A percentile compares a stretch with the other conserved stretches of the same genome.
phyloP scores from a whole-genome alignment of 2,888 invertebrate genomes.

The Tipula vernalis region DNA sequence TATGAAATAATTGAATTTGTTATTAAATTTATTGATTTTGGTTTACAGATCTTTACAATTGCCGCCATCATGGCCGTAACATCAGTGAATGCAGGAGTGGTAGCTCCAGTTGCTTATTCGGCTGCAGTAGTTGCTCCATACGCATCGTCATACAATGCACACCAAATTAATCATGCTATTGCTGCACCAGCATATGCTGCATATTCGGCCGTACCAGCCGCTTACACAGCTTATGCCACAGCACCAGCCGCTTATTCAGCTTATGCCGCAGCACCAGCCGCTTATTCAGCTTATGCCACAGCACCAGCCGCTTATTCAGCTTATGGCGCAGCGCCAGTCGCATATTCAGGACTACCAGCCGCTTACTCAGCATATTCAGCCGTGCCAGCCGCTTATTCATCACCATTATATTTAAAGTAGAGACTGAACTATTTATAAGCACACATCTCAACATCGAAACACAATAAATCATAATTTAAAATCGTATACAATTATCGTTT shows the following conservation, averaged over 20 bases:
- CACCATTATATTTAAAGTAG: conserved; percentile 13
- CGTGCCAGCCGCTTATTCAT: conserved; percentile 14
- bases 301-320: not conserved
- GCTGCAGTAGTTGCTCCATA: conserved; percentile 49
- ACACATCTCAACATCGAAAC: not conserved
- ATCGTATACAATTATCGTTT: not conserved
- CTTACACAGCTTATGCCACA: conserved; percentile 22
- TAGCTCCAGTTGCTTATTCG: conserved; percentile 30
- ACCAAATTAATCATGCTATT: conserved; percentile 60
- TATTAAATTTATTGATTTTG: not conserved
- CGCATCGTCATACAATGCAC: conserved; percentile 63
- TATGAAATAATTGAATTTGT: not conserved
- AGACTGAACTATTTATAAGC: not conserved
- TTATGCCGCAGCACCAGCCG: conserved; percentile 15
- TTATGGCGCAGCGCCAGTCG: not conserved
- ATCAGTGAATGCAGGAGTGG: conserved; percentile 28
- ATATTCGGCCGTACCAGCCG: not conserved
- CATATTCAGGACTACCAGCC: not conserved
- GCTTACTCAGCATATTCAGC: conserved; percentile 14
- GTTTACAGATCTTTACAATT: not conserved
- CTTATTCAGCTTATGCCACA: conserved; percentile 18
- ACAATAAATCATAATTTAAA: not conserved
- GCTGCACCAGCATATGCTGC: conserved; percentile 41
- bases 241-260: conserved; percentile 23
- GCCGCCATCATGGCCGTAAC: not conserved